phyloP scores from a whole-genome alignment of 2,113 vertebrate genomes.

The Eulacestoma nigropectus region DNA sequence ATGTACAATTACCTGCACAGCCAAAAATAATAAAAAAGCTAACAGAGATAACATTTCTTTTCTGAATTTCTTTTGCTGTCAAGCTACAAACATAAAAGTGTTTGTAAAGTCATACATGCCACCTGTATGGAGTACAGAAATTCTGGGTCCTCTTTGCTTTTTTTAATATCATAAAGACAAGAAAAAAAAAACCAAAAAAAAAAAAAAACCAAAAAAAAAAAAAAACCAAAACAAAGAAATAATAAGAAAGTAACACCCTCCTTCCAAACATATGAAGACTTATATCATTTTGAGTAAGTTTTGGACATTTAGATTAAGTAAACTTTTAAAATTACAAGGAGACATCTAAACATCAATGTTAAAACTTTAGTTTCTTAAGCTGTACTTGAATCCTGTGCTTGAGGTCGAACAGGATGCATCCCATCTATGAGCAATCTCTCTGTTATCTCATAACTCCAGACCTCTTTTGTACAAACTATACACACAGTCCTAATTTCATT shows the following conservation, averaged over 20 bases:
- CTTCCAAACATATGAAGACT: background rate
- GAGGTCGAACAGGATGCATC: background rate
- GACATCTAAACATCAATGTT: background rate
- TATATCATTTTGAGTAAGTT: background rate
- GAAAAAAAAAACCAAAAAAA: background rate
- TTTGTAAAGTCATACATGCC: background rate
- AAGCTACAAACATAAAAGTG: background rate
- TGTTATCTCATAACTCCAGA: background rate
- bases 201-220: background rate
- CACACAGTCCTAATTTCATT: background rate
- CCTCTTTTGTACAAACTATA: background rate
- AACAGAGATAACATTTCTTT: background rate
- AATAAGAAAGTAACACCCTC: accelerated
- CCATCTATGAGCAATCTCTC: background rate
- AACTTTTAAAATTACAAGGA: background rate
- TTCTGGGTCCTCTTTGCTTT: accelerated
- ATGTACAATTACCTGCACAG: background rate
- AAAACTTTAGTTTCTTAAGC: background rate
- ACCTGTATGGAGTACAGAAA: background rate
- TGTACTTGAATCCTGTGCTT: background rate
- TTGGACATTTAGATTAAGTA: background rate
- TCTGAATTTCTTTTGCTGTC: background rate
- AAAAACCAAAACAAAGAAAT: background rate
- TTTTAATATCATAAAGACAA: background rate
- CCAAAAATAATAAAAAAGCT: background rate